phyloP scores from a whole-genome alignment of 35 echinoderm and acorn worm species.

The Lytechinus pictus region DNA sequence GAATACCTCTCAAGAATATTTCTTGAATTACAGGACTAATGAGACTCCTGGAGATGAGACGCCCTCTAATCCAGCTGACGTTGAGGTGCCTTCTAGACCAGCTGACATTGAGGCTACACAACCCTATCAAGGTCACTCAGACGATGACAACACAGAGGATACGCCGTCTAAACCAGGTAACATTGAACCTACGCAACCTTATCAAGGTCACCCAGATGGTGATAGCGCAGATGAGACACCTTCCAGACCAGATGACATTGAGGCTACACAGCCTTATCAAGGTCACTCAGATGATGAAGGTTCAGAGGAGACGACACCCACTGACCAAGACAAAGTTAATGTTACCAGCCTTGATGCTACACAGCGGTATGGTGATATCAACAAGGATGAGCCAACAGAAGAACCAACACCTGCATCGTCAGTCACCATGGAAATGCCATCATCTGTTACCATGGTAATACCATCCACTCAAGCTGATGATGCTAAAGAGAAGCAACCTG shows the following conservation, averaged over 20 bases:
- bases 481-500: background rate
- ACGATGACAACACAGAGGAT: no score
- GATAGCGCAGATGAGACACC: no score
- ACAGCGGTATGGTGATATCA: conserved; percentile 37
- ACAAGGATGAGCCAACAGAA: background rate
- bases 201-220: background rate
- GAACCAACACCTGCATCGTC: background rate
- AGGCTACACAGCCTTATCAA: background rate
- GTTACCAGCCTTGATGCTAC: background rate
- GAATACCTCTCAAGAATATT: background rate
- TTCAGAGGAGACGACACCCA: background rate
- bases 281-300: background rate
- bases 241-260: background rate
- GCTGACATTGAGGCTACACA: background rate
- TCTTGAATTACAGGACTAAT: background rate
- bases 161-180: background rate
- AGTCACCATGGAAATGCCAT: background rate
- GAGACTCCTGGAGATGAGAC: background rate
- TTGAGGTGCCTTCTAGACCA: background rate
- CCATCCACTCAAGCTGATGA: background rate
- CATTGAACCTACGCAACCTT: background rate
- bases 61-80: no score
- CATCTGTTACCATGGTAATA: background rate
- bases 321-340: background rate
- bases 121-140: background rate